Evolutionary conservation across 2,888 invertebrate species (phyloP).

Genomic region (Chaetoderma sp.): DNA sequence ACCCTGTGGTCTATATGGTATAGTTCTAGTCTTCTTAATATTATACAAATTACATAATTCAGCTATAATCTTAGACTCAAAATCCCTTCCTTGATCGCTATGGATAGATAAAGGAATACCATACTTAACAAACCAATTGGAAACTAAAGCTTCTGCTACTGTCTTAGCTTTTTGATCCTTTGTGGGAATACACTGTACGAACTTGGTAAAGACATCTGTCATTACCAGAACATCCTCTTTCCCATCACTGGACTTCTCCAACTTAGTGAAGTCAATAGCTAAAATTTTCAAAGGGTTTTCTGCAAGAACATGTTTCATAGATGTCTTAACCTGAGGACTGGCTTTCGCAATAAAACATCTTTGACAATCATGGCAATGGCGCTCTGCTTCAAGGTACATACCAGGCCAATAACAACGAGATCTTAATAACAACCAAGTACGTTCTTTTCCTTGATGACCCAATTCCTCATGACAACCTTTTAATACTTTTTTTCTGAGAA

Average conservation of each 20-base stretch:
- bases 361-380: no score
- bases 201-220: slow-evolving; percentile 23
- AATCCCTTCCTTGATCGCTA: slow-evolving; percentile 17
- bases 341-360: neutral
- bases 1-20: slow-evolving; percentile 20
- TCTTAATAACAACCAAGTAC: neutral
- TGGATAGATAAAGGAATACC: slow-evolving; percentile 18
- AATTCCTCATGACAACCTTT: neutral
- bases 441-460: slow-evolving; percentile 3
- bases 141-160: no score
- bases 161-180: slow-evolving; percentile 20
- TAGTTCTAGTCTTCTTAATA: slow-evolving; percentile 16
- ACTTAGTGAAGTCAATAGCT: neutral
- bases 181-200: slow-evolving; percentile 7
- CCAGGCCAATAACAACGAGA: neutral
- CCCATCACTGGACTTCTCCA: no score
- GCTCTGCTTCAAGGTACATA: neutral
- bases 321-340: neutral
- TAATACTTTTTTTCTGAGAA: neutral
- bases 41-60: slow-evolving; percentile 24
- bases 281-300: neutral
- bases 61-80: slow-evolving; percentile 8
- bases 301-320: neutral
- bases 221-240: slow-evolving; percentile 15
- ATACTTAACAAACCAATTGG: slow-evolving; percentile 19